phyloP scores from a whole-genome alignment of 1,140 invertebrate species.

The Hestina assimilis region DNA sequence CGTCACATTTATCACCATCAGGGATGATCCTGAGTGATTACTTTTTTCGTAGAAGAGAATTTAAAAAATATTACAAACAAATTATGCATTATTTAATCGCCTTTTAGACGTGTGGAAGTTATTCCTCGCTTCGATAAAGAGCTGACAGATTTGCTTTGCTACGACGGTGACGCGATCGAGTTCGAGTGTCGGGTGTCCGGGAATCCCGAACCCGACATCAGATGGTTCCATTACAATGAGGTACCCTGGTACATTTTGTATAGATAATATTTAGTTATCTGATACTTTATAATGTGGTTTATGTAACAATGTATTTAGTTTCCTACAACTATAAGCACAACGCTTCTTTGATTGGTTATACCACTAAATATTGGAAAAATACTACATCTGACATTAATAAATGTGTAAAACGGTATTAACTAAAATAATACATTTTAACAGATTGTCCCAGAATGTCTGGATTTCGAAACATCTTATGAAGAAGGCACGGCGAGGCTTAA shows the following conservation, averaged over 20 bases:
- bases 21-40: no score
- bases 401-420: no score
- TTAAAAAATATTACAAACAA: not conserved
- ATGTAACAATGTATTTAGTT: no score
- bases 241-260: no score
- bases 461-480: constrained; percentile 84
- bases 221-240: constrained; percentile 90
- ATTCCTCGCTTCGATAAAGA: constrained; percentile 85
- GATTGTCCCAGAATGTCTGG: constrained; percentile 82
- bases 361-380: no score
- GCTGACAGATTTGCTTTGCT: constrained; percentile 87
- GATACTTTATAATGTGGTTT: no score
- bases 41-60: not conserved
- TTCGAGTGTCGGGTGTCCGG: constrained; percentile 87
- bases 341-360: no score
- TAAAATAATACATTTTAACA: constrained; percentile 23
- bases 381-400: no score
- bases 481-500: constrained; percentile 83
- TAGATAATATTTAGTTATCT: no score
- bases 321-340: no score
- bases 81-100: constrained; percentile 11
- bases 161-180: constrained; percentile 88
- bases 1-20: no score
- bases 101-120: constrained; percentile 84
- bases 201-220: constrained; percentile 82